Conservation (phyloP, 2,797 vertebrate species). For the Crocidura indochinensis region DNA sequence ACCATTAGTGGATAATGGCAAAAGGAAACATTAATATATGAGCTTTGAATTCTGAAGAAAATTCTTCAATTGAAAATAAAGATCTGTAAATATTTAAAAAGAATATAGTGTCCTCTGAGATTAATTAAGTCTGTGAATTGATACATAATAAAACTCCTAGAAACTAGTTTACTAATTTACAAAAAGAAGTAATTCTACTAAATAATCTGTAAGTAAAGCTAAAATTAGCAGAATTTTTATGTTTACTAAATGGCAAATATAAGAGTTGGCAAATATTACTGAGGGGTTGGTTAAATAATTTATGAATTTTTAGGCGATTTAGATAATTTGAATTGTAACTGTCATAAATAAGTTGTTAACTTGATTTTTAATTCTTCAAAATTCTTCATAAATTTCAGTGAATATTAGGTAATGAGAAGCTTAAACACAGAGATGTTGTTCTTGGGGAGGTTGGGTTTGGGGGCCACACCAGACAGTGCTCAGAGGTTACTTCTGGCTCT, state of each 20-base stretch:
- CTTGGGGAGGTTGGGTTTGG: too few species aligned
- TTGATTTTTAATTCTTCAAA: conserved; percentile 11
- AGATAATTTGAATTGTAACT: conserved; percentile 13
- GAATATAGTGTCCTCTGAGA: not conserved
- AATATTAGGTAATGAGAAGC: not conserved
- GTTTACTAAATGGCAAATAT: not conserved
- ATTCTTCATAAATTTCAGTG: conserved; percentile 29
- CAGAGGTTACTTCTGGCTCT: too few species aligned
- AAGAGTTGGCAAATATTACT: not conserved
- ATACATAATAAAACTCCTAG: conserved; percentile 4
- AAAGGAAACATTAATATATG: not conserved
- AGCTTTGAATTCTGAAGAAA: not conserved
- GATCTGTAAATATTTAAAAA: not conserved
- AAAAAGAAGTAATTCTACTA: not conserved
- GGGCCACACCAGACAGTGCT: too few species aligned
- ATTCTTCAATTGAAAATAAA: too few species aligned
- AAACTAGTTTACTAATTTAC: conserved; percentile 8
- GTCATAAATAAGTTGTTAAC: not conserved
- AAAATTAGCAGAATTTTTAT: not conserved
- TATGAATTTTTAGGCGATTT: conserved; percentile 17
- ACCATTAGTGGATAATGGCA: not conserved
- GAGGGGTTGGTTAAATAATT: conserved; percentile 2
- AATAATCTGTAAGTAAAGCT: conserved; percentile 29
- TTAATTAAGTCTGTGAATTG: conserved; percentile 5
- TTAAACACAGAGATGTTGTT: not conserved